Evolutionary conservation across 2,113 vertebrate species (phyloP).

Genomic region (Phalacrocorax aristotelis): DNA sequence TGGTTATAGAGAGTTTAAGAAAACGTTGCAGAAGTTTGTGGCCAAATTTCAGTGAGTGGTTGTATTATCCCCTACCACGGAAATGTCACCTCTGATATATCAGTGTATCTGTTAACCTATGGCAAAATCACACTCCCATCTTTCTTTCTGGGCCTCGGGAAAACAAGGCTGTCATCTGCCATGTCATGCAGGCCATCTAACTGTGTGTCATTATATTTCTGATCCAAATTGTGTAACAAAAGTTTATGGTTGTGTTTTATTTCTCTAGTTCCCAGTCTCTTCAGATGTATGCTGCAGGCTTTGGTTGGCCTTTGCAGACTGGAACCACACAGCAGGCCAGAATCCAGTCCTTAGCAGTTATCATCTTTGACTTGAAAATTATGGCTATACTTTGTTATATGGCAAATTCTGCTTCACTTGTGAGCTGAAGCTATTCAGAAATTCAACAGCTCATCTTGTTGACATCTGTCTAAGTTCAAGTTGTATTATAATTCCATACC

Average conservation of each 20-base stretch:
- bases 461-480: neutral
- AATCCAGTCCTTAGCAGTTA: neutral
- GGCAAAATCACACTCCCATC: neutral
- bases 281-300: neutral
- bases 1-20: neutral
- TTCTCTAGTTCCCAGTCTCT: neutral
- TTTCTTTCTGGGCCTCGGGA: neutral
- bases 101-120: neutral
- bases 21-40: neutral
- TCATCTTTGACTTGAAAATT: neutral
- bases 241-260: neutral
- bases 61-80: neutral
- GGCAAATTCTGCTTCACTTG: neutral
- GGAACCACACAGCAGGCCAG: neutral
- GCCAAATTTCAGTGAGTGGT: neutral
- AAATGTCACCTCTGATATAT: neutral
- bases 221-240: neutral
- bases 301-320: neutral
- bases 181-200: neutral
- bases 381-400: neutral
- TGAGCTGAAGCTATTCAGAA: neutral
- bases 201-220: neutral
- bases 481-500: neutral
- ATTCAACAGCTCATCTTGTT: neutral
- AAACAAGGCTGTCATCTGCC: neutral